A percentile compares a stretch with the other conserved stretches of the same genome.
Conservation (phyloP, 1,140 invertebrate genomes). For the Parasteatoda tepidariorum region DNA sequence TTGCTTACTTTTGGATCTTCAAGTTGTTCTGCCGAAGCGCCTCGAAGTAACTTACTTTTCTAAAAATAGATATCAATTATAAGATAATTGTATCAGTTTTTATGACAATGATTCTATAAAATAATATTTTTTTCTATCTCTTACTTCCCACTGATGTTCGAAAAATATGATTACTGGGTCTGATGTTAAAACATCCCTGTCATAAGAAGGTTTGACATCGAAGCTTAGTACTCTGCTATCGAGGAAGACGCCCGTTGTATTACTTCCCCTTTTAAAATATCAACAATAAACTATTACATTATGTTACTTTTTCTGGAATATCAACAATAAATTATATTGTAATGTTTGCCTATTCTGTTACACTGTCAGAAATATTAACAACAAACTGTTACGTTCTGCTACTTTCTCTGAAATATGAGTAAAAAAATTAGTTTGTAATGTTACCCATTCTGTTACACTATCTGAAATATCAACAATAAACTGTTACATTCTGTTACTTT, state of each 20-base stretch:
- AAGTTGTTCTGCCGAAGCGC: constrained; percentile 20
- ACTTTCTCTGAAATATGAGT: too few species aligned
- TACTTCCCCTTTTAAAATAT: constrained; percentile 9
- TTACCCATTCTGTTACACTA: too few species aligned
- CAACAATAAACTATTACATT: not conserved
- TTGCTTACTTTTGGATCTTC: constrained; percentile 29
- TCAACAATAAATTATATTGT: too few species aligned
- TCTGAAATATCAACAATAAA: too few species aligned
- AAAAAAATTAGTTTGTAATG: too few species aligned
- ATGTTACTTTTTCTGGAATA: not conserved
- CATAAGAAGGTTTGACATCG: constrained; percentile 30
- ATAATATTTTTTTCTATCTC: not conserved
- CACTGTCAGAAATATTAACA: too few species aligned
- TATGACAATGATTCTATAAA: too few species aligned
- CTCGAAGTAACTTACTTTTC: constrained; percentile 33
- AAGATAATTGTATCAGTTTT: too few species aligned
- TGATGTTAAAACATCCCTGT: not conserved
- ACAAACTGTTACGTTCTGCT: too few species aligned
- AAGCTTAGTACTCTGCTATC: constrained; percentile 50
- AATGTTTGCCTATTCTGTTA: too few species aligned
- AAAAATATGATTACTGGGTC: constrained; percentile 49
- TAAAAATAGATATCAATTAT: not conserved
- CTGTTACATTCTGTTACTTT: too few species aligned
- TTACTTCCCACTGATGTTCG: constrained; percentile 40
- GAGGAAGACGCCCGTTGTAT: constrained; percentile 32